Conservation (phyloP, 2,113 vertebrate genomes). For the Vidua macroura region DNA sequence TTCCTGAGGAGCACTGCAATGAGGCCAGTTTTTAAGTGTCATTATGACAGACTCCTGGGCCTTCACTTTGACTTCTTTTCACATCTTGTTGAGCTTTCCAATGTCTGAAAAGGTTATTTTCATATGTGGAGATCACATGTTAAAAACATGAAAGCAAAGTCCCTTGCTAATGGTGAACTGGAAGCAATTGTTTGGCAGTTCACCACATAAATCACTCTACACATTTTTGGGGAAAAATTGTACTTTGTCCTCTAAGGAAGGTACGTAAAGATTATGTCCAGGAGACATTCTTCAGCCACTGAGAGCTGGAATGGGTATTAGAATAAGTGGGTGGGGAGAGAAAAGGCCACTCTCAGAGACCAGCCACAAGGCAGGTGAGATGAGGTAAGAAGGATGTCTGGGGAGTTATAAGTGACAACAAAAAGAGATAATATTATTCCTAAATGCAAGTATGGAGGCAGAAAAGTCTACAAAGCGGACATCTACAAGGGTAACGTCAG, state of each 20-base stretch:
- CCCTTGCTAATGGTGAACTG: not conserved
- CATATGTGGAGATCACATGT: not conserved
- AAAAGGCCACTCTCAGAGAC: not conserved
- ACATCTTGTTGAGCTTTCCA: slow-evolving; percentile 20
- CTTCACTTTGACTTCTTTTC: slow-evolving; percentile 37
- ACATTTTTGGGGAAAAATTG: not conserved
- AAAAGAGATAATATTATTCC: not conserved
- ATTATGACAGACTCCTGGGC: slow-evolving; percentile 3
- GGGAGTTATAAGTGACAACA: not conserved
- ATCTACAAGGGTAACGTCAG: not conserved
- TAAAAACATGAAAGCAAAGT: slow-evolving; percentile 31
- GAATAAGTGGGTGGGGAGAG: not conserved
- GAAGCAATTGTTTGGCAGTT: slow-evolving; percentile 31
- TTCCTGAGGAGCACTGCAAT: not conserved
- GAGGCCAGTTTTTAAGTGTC: not conserved
- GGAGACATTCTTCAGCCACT: not conserved
- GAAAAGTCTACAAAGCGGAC: not conserved
- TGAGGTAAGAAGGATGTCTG: not conserved
- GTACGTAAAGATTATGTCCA: not conserved
- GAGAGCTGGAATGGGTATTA: not conserved
- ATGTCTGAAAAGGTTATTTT: slow-evolving; percentile 7
- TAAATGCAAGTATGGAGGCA: not conserved
- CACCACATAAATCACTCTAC: not conserved
- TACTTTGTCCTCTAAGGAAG: not conserved
- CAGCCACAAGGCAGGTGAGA: not conserved